Evolutionary conservation across 2,888 invertebrate species (phyloP).

Genomic region (Drosophila tanythrix): DNA sequence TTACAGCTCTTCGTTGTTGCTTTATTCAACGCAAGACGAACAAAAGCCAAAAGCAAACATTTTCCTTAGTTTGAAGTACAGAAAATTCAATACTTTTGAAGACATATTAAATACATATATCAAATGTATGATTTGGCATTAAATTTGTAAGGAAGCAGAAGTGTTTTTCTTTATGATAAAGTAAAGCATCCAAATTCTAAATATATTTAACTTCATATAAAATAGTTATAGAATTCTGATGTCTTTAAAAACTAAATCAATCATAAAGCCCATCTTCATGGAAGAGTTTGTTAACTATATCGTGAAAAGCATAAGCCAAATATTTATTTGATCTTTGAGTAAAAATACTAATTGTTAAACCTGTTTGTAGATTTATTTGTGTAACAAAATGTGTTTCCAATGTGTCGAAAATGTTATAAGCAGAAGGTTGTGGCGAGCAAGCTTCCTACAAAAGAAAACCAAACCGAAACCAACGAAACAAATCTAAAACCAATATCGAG

Average conservation of each 20-base stretch:
- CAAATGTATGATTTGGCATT: background rate
- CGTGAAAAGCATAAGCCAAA: background rate
- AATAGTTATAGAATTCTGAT: background rate
- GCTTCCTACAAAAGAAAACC: constrained; percentile 36
- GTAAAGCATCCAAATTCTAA: background rate
- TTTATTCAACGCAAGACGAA: constrained; percentile 3
- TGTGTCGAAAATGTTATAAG: constrained; percentile 74
- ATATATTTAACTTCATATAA: background rate
- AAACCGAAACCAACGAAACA: constrained; percentile 28
- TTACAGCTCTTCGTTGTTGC: constrained; percentile 21
- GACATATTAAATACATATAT: background rate
- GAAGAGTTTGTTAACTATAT: background rate
- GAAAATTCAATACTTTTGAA: constrained; percentile 4
- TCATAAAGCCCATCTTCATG: background rate
- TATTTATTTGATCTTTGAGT: background rate
- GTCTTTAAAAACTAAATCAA: background rate
- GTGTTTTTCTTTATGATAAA: background rate
- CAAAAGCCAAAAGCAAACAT: background rate
- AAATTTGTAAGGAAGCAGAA: background rate
- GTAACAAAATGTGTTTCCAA: constrained; percentile 20
- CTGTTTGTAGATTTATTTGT: background rate
- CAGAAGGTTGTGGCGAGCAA: constrained; percentile 69
- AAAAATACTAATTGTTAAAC: background rate
- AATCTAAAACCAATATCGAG: constrained; percentile 12
- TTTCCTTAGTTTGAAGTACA: background rate